These are phyloP conservation scores for Drosophila seguyi DNA, from an alignment of 1,140 invertebrate species.

Conservation along the genomic window DNA sequence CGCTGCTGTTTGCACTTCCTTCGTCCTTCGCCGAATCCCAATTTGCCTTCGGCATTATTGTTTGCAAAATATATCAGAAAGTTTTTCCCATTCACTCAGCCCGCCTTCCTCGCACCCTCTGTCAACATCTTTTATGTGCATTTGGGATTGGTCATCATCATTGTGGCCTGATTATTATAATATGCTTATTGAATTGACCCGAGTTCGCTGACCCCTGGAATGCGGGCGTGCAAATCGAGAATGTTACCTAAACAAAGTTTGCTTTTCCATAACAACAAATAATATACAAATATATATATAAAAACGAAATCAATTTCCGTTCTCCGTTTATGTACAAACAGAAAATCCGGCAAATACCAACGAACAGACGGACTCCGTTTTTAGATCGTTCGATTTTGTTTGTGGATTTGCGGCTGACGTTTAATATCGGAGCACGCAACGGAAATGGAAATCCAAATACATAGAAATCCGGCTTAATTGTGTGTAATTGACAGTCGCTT, in stretches of 20 bases:
- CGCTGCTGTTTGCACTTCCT: constrained; percentile 59
- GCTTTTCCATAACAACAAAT: constrained; percentile 71
- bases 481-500: constrained; percentile 74
- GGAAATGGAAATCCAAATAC: constrained; percentile 72
- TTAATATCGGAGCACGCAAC: constrained; percentile 53
- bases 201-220: constrained; percentile 55
- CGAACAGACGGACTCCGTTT: constrained; percentile 3
- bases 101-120: not conserved
- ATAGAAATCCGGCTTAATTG: constrained; percentile 74
- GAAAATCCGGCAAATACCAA: constrained; percentile 12
- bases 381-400: constrained; percentile 46
- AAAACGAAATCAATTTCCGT: constrained; percentile 79
- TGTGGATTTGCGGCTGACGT: constrained; percentile 58
- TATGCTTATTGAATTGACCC: constrained; percentile 69
- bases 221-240: constrained; percentile 21
- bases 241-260: constrained; percentile 54
- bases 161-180: constrained; percentile 72
- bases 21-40: constrained; percentile 45
- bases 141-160: constrained; percentile 73
- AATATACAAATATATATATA: constrained; percentile 6
- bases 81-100: constrained; percentile 56
- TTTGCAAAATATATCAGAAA: constrained; percentile 80
- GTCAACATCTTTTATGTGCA: constrained; percentile 62
- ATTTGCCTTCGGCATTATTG: constrained; percentile 76
- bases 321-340: constrained; percentile 39